Evolutionary conservation across 2,888 invertebrate genomes (phyloP).

Genomic region (Tachina lurida): DNA sequence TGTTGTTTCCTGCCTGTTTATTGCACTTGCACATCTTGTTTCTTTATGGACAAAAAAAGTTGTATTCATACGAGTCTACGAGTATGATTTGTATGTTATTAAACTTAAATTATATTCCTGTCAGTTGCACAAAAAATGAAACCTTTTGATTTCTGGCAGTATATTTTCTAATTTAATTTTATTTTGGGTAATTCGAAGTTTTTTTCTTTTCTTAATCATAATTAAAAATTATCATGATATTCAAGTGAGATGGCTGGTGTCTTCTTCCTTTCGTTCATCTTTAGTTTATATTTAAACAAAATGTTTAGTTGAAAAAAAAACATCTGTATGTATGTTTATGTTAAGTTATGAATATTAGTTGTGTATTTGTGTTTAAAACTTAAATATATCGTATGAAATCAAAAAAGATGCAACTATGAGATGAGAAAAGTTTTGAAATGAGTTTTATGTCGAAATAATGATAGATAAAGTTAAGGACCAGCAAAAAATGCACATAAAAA

Average conservation of each 20-base stretch:
- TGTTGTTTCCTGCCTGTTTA: no score
- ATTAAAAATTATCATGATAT: slow-evolving; percentile 35
- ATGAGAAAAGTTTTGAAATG: slow-evolving; percentile 64
- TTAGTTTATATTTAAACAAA: slow-evolving; percentile 2
- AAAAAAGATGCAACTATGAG: slow-evolving; percentile 8
- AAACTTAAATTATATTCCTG: slow-evolving; percentile 66
- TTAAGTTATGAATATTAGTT: slow-evolving; percentile 59
- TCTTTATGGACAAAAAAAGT: slow-evolving; percentile 31
- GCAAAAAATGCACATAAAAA: background rate
- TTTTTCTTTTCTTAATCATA: slow-evolving; percentile 49
- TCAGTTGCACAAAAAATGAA: slow-evolving; percentile 50
- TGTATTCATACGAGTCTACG: slow-evolving; percentile 13
- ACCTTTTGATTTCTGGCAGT: slow-evolving; percentile 6
- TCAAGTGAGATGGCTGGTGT: background rate
- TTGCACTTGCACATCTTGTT: slow-evolving; percentile 52
- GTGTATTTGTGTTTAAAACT: slow-evolving; percentile 57
- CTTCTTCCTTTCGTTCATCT: slow-evolving; percentile 3
- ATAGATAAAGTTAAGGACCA: slow-evolving; percentile 2
- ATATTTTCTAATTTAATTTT: background rate
- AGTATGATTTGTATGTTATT: slow-evolving; percentile 61
- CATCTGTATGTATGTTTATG: background rate
- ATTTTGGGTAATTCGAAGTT: slow-evolving; percentile 32
- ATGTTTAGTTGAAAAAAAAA: background rate
- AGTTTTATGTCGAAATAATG: slow-evolving; percentile 48
- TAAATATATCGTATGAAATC: slow-evolving; percentile 4